Conservation (phyloP, 2,888 invertebrate species). For the Acrocyrtus sp. region DNA sequence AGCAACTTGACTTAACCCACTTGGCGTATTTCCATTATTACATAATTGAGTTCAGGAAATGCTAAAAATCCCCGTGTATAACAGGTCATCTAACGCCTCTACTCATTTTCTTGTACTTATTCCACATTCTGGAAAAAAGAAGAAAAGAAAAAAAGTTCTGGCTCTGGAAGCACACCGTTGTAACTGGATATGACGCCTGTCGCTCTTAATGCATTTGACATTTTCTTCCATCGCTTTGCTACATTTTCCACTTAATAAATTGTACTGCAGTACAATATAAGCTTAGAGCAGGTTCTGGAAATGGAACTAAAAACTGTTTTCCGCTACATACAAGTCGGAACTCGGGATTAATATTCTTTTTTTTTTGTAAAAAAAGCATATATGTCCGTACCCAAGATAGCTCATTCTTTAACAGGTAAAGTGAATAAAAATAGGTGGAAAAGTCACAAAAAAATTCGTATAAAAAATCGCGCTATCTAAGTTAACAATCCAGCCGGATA, state of each 20-base stretch:
- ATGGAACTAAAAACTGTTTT: no score
- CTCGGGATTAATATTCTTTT: no score
- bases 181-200: slow-evolving; percentile 45
- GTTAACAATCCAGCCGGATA: slow-evolving; percentile 44
- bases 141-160: no score
- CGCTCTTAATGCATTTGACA: slow-evolving; percentile 42
- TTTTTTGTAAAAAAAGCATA: slow-evolving; percentile 2
- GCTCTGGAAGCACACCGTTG: no score
- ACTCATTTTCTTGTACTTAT: background rate
- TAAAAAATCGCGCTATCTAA: slow-evolving; percentile 18
- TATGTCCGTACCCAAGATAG: background rate
- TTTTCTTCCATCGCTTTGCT: slow-evolving; percentile 1
- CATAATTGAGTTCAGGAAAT: slow-evolving; percentile 14
- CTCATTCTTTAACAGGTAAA: slow-evolving; percentile 8
- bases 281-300: no score
- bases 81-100: background rate
- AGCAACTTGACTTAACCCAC: slow-evolving; percentile 24
- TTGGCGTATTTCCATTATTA: slow-evolving; percentile 13
- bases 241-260: background rate
- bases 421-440: background rate
- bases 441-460: background rate
- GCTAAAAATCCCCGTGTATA: background rate
- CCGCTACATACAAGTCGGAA: no score
- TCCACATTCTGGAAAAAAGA: no score
- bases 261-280: background rate